A percentile compares a stretch with the other conserved stretches of the same genome.
These are phyloP conservation scores for Irena cyanogastra DNA, from an alignment of 2,113 vertebrate genomes.

Conservation along the genomic window DNA sequence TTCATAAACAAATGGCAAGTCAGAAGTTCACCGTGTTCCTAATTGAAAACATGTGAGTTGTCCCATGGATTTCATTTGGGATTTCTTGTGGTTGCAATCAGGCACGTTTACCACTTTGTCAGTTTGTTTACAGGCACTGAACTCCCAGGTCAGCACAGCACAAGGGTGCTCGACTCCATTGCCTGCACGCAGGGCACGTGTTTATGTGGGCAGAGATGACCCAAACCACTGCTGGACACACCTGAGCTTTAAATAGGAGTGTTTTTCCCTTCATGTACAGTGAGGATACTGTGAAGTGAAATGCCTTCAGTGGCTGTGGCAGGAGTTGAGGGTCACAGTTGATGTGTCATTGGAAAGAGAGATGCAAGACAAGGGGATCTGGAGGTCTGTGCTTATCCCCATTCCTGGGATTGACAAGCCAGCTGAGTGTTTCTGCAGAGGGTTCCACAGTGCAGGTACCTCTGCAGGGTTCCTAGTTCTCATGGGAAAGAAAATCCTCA, in stretches of 20 bases:
- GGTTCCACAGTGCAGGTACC: background rate
- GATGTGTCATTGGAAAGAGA: background rate
- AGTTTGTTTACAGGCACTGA: slow-evolving; percentile 6
- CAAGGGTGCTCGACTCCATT: background rate
- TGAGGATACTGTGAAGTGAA: background rate
- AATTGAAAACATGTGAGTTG: background rate
- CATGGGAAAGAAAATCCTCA: background rate
- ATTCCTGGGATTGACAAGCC: background rate
- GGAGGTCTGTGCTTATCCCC: background rate
- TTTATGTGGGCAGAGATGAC: background rate
- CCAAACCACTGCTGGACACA: background rate
- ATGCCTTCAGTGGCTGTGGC: background rate
- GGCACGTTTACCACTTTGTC: background rate
- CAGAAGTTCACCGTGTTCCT: background rate
- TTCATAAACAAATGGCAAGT: slow-evolving; percentile 21
- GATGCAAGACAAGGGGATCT: background rate
- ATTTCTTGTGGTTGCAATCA: background rate
- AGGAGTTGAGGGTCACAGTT: background rate
- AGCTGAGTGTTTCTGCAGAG: background rate
- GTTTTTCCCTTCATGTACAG: fast-evolving
- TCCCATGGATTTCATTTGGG: background rate
- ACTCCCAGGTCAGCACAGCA: background rate
- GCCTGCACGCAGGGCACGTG: fast-evolving
- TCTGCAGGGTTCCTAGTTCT: background rate
- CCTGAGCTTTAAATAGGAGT: background rate